Base-by-base conservation (phyloP, 2,797 vertebrate genomes). In the Aldrovandia affinis region DNA sequence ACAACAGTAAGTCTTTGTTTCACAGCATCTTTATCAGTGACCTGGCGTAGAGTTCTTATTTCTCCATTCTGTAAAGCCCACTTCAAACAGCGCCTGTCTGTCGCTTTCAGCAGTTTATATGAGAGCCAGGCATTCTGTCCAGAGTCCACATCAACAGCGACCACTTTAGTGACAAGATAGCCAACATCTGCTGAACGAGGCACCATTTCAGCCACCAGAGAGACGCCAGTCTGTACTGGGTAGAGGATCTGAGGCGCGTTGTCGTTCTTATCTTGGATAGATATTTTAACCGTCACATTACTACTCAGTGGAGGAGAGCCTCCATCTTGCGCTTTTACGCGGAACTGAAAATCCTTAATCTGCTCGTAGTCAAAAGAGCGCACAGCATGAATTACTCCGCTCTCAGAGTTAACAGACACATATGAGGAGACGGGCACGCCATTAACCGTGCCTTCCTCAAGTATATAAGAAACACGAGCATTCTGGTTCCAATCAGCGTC, bases 61-160 rank as follows among this genome's bases (percentile, higher is more conserved):
- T 95, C 94, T 78, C 95, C 93, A 80, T 93, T 94, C 86, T 95
- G 93, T 86, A 86, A 85, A 33, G n/a, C 92, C 92, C 89, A 95
- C 93, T 87, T 88, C 92, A 91, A 94, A 95, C 82, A 95, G 89
- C n/a, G 92, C 33, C 88, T 86, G 54, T 93, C 92, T 7, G 86
- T 88, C 36, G 89, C 83, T 83, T 92, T 91, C 42, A 88, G 80
- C 33, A 93, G 79, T 77, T 89, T 88, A 59, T 92, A 93, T 82
- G 91, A 93, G 14, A 95, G 84, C 84, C 88, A 89, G 28, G 84
- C 80, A 0, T 93, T 94, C 83, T 93, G 92, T 0, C 92, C 93
- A 0, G 92, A 92, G 83, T 94, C 94, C 30, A 82, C 88, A 87
- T 95, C 94, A 50, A 94, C 91, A 0, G 93, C 91, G 33, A 93